Percentiles rank a stretch among this genome's conserved stretches.
Evolutionary conservation across 2,888 invertebrate species (phyloP).

Genomic region (Mamestra brassicae): DNA sequence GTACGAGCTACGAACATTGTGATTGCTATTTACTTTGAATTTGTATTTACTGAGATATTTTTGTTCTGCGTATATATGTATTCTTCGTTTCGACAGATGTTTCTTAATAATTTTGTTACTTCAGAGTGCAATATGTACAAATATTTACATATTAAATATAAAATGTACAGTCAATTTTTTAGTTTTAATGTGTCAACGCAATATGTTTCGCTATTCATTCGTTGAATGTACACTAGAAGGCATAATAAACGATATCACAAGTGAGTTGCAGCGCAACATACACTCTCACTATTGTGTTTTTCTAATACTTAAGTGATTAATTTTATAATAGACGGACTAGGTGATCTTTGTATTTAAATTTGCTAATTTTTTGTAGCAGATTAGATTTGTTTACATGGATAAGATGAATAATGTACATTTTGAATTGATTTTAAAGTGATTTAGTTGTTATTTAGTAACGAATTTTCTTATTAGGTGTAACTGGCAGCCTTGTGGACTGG

Average conservation of each 20-base stretch:
- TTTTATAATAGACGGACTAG: constrained; percentile 89
- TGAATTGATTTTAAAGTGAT: constrained; percentile 91
- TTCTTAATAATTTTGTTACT: constrained; percentile 89
- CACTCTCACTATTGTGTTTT: constrained; percentile 86
- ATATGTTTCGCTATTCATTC: constrained; percentile 86
- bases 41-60: constrained; percentile 85
- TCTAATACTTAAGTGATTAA: constrained; percentile 90
- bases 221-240: constrained; percentile 88
- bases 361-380: constrained; percentile 91
- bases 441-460: constrained; percentile 91
- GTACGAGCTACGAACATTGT: constrained; percentile 90
- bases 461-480: constrained; percentile 89
- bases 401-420: constrained; percentile 90
- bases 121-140: constrained; percentile 94
- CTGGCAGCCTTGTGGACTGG: constrained; percentile 86
- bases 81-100: constrained; percentile 87
- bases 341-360: constrained; percentile 90
- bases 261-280: constrained; percentile 75
- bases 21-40: constrained; percentile 86
- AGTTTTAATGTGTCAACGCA: constrained; percentile 90
- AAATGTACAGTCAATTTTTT: constrained; percentile 90
- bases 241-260: constrained; percentile 89
- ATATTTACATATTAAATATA: constrained; percentile 92
- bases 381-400: constrained; percentile 89
- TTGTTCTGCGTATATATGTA: constrained; percentile 82